phyloP scores from a whole-genome alignment of 64 coral and sea anemone genomes.

The Stichodactyla helianthus region DNA sequence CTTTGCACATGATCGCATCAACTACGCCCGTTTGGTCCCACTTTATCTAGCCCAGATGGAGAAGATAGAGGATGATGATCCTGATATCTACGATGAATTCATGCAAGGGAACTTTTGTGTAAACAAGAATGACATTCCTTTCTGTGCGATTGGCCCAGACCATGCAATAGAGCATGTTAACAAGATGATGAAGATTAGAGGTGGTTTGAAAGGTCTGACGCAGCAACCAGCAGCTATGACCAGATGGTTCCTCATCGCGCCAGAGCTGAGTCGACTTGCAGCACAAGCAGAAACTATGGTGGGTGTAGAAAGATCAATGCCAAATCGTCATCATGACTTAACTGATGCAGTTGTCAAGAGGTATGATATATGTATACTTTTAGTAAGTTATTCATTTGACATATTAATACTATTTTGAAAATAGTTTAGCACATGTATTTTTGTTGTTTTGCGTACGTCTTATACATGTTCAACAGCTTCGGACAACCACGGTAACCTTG shows the following conservation, averaged over 20 bases:
- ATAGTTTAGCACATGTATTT: too few relatives aligned
- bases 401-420: too few relatives aligned
- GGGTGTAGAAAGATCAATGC: too few relatives aligned
- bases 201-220: conserved; percentile 39
- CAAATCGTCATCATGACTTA: not conserved
- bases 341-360: not conserved
- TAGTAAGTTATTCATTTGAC: too few relatives aligned
- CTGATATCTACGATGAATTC: conserved; percentile 20
- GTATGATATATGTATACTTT: too few relatives aligned
- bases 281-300: too few relatives aligned
- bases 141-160: conserved; percentile 53
- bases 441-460: too few relatives aligned
- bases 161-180: conserved; percentile 53
- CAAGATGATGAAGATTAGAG: conserved; percentile 57
- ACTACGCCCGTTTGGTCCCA: conserved; percentile 34
- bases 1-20: conserved; percentile 18
- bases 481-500: too few relatives aligned
- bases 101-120: conserved; percentile 28
- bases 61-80: not conserved
- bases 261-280: too few relatives aligned
- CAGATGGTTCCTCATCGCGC: too few relatives aligned
- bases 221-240: conserved; percentile 38
- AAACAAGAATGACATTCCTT: conserved; percentile 64
- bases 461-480: too few relatives aligned
- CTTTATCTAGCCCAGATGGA: conserved; percentile 26